A percentile compares a stretch with the other conserved stretches of the same genome.
phyloP scores from a whole-genome alignment of 1,140 invertebrate species.

The Saxidomus purpurata region DNA sequence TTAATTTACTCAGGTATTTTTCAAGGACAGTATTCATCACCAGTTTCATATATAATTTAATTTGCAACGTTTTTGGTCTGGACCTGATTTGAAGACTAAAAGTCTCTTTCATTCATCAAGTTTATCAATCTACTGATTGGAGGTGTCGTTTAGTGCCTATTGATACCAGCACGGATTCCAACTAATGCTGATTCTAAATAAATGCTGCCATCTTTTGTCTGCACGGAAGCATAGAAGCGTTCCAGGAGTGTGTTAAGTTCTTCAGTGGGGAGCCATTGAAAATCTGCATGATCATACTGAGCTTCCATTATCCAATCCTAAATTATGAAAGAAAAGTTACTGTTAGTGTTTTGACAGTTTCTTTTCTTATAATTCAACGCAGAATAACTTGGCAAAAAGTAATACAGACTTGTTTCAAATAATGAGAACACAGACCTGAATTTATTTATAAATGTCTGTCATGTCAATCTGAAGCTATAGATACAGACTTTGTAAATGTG shows the following conservation, averaged over 20 bases:
- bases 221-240: neutral
- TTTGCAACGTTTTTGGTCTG: neutral
- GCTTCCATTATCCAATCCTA: neutral
- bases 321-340: neutral
- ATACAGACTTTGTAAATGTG: too few relatives aligned
- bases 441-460: too few relatives aligned
- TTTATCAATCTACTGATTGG: neutral
- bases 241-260: neutral
- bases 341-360: too few relatives aligned
- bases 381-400: too few relatives aligned
- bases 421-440: too few relatives aligned
- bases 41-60: too few relatives aligned
- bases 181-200: conserved; percentile 15
- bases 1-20: neutral
- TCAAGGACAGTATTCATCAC: too few relatives aligned
- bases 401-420: too few relatives aligned
- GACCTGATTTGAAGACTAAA: conserved; percentile 1
- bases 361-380: too few relatives aligned
- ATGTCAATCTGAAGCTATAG: too few relatives aligned
- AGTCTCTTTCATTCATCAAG: conserved; percentile 19
- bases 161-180: neutral
- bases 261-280: neutral
- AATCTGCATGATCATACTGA: neutral
- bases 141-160: neutral
- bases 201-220: neutral